Base-by-base conservation (phyloP, 2,113 vertebrate genomes). In the Nibea coibor region DNA sequence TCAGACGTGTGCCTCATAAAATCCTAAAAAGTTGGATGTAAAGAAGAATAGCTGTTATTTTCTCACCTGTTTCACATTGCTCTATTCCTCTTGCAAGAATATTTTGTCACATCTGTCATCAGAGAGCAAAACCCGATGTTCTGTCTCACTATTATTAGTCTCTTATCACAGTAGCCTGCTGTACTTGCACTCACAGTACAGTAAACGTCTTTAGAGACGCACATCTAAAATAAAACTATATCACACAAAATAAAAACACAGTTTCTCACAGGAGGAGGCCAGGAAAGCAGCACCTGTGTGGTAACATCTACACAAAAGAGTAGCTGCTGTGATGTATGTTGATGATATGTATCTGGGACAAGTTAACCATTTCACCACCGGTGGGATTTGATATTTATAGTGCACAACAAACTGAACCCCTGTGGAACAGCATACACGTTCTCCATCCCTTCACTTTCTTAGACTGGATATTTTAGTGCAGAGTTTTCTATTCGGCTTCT, bases 291-390 rank as follows among this genome's bases (percentile, higher is more conserved):
- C 64, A 71, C 72, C 69, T 75, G 71, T 72, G 6, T 50, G 74
- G 35, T 54, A 45, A 39, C 51, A 50, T 72, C 45, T 51, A 39
- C 31, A 66, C 50, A 20, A n/a, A 54, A 28, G 28, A 50, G 66
- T n/a, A 71, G 69, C 72, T 63, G 76, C 15, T 72, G 58, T 42
- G 15, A 80, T 82, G 73, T 80, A 89, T 91, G 87, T 75, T 80
- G 82, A 89, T 85, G 75, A 85, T 81, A 88, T 88, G 84, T 83
- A 92, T 85, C 84, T 92, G 73, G 89, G 87, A 82, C 89, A 84
- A 51, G 70, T 82, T 80, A 84, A 87, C 64, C 58, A 56, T 72
- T 83, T 73, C 50, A 28, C 71, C 4, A 7, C 63, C 45, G 42
- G 50, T 66, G 82, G 84, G 61, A 57, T 83, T 67, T 77, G 14